Evolutionary conservation across 2,888 invertebrate genomes (phyloP).

Genomic region (Cremastobaeus sp.): DNA sequence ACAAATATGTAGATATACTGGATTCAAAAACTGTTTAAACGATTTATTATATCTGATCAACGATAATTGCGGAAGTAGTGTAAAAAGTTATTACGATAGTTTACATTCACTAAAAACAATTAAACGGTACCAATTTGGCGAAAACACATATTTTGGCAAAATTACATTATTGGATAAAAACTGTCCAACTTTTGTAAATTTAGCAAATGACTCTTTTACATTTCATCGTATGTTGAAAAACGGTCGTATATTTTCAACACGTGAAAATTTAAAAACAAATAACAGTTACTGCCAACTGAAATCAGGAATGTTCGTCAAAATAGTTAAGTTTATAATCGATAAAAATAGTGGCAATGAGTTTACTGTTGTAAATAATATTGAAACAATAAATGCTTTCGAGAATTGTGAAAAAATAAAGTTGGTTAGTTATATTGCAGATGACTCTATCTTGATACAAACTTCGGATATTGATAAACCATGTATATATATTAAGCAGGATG

Average conservation of each 20-base stretch:
- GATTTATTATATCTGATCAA: neutral
- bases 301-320: neutral
- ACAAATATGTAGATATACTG: slow-evolving; percentile 1
- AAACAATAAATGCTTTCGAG: too few relatives aligned
- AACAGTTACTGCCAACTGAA: neutral
- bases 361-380: neutral
- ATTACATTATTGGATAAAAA: neutral
- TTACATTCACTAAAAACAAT: neutral
- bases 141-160: neutral
- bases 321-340: neutral
- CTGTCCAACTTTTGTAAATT: neutral
- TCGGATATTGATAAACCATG: too few relatives aligned
- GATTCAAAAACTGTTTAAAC: neutral
- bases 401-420: too few relatives aligned
- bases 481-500: too few relatives aligned
- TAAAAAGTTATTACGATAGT: neutral
- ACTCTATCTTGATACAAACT: too few relatives aligned
- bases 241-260: neutral
- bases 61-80: too few relatives aligned
- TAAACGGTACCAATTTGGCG: neutral
- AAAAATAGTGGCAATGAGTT: neutral
- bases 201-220: neutral
- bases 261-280: neutral
- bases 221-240: neutral
- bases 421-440: too few relatives aligned